Evolutionary conservation across 2,797 vertebrate species (phyloP), one percentile per base, ranked within the genome.

Genomic region (Graptemys geographica): DNA sequence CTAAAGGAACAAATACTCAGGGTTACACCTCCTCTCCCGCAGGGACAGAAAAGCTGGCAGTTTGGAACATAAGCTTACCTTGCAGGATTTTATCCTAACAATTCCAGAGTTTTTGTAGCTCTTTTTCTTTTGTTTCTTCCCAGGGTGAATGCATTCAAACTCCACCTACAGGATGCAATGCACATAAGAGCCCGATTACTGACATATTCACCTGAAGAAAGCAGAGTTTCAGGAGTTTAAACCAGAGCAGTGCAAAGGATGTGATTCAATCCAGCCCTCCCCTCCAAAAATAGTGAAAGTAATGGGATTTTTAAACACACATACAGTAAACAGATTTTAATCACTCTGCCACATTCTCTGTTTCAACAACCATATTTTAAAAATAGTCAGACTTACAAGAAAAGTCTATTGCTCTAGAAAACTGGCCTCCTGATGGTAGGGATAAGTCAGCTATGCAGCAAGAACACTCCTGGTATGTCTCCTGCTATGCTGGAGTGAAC

Each of bases 41-140:
- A 49, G 16, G 5, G 52, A 49, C 9, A 88, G 2, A 76, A 82
- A 41, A 69, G 80, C 9, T n/a, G 65, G 53, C 1, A 0, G 0
- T 53, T 41, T 25, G 1, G 18, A 80, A 83, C 88, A 56, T 8
- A 47, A 82, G 95, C 90, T 51, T 96, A 99, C 99, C 98, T 98
- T 98, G 97, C 99, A 99, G 86, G 90, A 98, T 97, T 99, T 99
- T 85, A 99, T 97, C 79, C 93, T 98, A 59, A 99, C 93, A 52
- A 98, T 98, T 62, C 99, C 99, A 55, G 99, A 99, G 97, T 99
- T 99, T 97, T 99, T 99, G 95, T 99, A 99, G 97, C 95, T 99
- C 97, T 99, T 99, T 97, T 99, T 99, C 96, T 99, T 99, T 98
- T 99, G 98, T 96, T 99, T 99, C 92, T 99, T 99, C 86, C 99